Base-by-base conservation (phyloP, 1,140 invertebrate genomes). In the Cydia pomonella region DNA sequence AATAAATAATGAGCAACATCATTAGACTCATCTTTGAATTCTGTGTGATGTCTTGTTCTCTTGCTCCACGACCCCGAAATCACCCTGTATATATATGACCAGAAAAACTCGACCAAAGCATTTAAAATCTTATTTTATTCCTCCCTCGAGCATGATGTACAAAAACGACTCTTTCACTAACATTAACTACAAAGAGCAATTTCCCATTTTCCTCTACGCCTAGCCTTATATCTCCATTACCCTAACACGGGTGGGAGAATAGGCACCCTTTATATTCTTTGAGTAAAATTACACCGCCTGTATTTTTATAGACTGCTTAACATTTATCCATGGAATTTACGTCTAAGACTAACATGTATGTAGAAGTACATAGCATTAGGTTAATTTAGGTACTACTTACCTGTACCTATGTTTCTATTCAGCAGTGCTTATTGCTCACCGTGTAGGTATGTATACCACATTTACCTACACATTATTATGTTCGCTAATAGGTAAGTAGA, bases 141-240 rank as follows among this genome's bases (percentile, higher is more conserved):
- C 64, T 69, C 27, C 16, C 29, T 29, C 27, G 3, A 33, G 64
- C 79, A 84, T 79, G 82, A 84, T 83, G 80, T 84, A 83, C 84
- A 79, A 84, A 86, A 85, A 85, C 79, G 77, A 81, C 81, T 78
- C 75, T 75, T 76, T 74, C 79, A 63, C 78, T 25, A 72, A 76
- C 75, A 73, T 83, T 83, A 85, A 85, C 64, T 80, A 85, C 77
- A 74, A 75, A 77, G 78, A 84, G 84, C 77, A 84, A 83, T 85
- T 84, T 84, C 80, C 82, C 78, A 82, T 82, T 82, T 84, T 84
- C 78, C 76, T 84, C 73, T 81, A 78, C 75, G 80, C 77, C 76
- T 75, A 80, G 79, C 76, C 84, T 85, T 83, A 82, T 50, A 74
- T 69, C 64, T 69, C 64, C 64, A 69, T 69, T 69, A 69, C 64